Evolutionary conservation across 2,888 invertebrate genomes (phyloP).

Genomic region (Chloroclysta siterata): DNA sequence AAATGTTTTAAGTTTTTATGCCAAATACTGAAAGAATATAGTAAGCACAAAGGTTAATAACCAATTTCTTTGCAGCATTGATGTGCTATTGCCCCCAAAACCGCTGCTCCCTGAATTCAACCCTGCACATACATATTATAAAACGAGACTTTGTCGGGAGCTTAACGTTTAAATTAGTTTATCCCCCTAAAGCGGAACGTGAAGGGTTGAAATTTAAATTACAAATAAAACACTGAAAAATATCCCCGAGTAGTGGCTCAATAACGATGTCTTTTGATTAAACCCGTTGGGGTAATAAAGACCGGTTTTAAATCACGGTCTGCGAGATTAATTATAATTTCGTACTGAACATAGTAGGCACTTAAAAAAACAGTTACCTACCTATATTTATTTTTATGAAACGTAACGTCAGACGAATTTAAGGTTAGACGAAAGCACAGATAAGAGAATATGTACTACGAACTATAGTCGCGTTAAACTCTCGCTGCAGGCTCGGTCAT

Average conservation of each 20-base stretch:
- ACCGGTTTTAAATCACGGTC: constrained; percentile 72
- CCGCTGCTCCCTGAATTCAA: constrained; percentile 36
- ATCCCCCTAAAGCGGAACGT: constrained; percentile 78
- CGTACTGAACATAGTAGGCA: background rate
- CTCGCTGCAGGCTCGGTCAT: too few species aligned
- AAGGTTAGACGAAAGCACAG: too few species aligned
- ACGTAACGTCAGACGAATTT: too few species aligned
- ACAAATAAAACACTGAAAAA: constrained; percentile 85
- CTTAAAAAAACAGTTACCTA: too few species aligned
- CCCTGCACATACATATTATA: constrained; percentile 76
- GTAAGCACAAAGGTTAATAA: too few species aligned
- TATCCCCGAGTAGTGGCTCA: constrained; percentile 82
- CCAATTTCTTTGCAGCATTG: too few species aligned
- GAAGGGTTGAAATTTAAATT: constrained; percentile 85
- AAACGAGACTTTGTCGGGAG: constrained; percentile 77
- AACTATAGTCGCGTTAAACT: too few species aligned
- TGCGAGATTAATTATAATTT: constrained; percentile 50
- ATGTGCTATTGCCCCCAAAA: too few species aligned
- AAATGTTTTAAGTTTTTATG: too few species aligned
- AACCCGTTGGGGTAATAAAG: constrained; percentile 81
- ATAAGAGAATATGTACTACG: too few species aligned
- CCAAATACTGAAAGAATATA: too few species aligned
- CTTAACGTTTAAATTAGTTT: constrained; percentile 85
- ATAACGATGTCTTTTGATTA: constrained; percentile 84
- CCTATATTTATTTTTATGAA: too few species aligned